Evolutionary conservation across 2,888 invertebrate species (phyloP).

Genomic region (Athalia circularis): DNA sequence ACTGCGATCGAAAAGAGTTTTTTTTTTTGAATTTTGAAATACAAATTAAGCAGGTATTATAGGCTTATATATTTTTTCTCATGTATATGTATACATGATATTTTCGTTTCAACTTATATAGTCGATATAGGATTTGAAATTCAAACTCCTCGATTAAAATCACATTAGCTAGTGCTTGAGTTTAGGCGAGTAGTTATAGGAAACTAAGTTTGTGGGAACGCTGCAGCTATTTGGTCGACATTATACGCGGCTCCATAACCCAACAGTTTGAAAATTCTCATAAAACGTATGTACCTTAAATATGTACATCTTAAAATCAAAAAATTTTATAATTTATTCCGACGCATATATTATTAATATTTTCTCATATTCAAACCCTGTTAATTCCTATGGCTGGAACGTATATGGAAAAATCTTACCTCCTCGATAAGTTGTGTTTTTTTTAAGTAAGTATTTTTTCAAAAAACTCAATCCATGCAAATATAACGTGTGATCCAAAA

Average conservation of each 20-base stretch:
- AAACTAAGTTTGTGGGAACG: slow-evolving; percentile 56
- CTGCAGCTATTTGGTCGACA: slow-evolving; percentile 32
- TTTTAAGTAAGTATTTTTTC: too few relatives aligned
- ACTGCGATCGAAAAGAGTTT: too few relatives aligned
- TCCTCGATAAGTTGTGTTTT: background rate
- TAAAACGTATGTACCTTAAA: slow-evolving; percentile 15
- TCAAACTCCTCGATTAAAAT: slow-evolving; percentile 72
- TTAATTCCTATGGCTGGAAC: too few relatives aligned
- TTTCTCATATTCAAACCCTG: too few relatives aligned
- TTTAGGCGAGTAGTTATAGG: slow-evolving; percentile 20
- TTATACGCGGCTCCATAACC: slow-evolving; percentile 9
- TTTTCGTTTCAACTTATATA: slow-evolving; percentile 20
- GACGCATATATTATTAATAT: slow-evolving; percentile 39
- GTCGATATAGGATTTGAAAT: slow-evolving; percentile 68
- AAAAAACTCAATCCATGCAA: too few relatives aligned
- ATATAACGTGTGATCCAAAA: too few relatives aligned
- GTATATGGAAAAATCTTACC: background rate
- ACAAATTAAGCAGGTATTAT: slow-evolving; percentile 2
- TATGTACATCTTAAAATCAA: slow-evolving; percentile 27
- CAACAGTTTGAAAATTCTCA: slow-evolving; percentile 26
- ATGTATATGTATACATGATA: background rate
- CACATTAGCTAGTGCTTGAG: slow-evolving; percentile 62
- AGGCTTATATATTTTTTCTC: slow-evolving; percentile 13
- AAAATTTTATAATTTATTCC: slow-evolving; percentile 37
- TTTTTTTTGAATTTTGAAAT: slow-evolving; percentile 15